Evolutionary conservation across 2,113 vertebrate species (phyloP).

Genomic region (Scomber japonicus): DNA sequence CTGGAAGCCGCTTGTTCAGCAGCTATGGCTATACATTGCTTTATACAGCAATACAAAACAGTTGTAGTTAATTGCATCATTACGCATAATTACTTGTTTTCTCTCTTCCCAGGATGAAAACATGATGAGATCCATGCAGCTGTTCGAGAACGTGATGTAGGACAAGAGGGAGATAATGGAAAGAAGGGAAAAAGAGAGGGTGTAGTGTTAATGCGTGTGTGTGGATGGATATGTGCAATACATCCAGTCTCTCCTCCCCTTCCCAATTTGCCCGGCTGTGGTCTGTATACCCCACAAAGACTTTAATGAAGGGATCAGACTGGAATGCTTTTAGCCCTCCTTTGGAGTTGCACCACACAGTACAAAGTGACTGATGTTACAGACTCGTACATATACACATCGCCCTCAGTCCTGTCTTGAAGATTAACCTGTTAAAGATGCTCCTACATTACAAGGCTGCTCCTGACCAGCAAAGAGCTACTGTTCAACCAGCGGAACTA

Average conservation of each 20-base stretch:
- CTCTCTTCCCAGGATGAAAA: conserved; percentile 90
- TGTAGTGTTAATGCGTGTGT: conserved; percentile 53
- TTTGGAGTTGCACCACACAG: conserved; percentile 21
- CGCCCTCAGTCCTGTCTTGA: conserved; percentile 6
- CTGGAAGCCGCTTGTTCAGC: neutral
- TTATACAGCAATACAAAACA: neutral
- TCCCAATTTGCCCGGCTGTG: conserved; percentile 39
- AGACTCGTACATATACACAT: conserved; percentile 20
- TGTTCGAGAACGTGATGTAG: conserved; percentile 98
- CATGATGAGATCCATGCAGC: conserved; percentile 98
- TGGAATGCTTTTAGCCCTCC: conserved; percentile 37
- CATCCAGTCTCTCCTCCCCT: conserved; percentile 57
- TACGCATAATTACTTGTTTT: conserved; percentile 10
- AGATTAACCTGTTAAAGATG: conserved; percentile 32
- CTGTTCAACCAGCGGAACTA: conserved; percentile 50
- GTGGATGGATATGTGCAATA: conserved; percentile 55
- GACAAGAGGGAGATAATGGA: conserved; percentile 16
- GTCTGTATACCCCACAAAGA: conserved; percentile 34
- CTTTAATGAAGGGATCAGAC: conserved; percentile 45
- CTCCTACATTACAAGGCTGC: conserved; percentile 39
- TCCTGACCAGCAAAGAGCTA: conserved; percentile 46
- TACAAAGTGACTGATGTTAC: conserved; percentile 41
- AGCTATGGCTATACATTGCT: neutral
- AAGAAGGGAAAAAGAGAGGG: conserved; percentile 46
- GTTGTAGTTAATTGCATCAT: conserved; percentile 13